Conservation (phyloP, 1,140 invertebrate genomes). For the Heliconius hewitsoni region DNA sequence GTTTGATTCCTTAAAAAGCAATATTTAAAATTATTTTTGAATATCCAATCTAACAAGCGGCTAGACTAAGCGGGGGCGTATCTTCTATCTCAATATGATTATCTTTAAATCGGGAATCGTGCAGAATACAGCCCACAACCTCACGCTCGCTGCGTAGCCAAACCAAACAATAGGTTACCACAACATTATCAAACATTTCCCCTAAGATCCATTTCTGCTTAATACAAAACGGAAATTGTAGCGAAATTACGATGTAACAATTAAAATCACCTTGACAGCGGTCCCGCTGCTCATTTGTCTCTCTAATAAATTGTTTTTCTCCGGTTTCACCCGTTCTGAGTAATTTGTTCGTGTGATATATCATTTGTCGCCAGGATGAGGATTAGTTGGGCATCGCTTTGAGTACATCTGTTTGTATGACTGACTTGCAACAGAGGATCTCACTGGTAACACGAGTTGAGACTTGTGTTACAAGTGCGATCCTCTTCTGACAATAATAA, state of each 20-base stretch:
- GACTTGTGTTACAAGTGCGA: constrained; percentile 20
- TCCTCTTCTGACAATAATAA: constrained; percentile 22
- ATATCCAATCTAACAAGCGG: no score
- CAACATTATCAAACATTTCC: background rate
- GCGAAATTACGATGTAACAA: constrained; percentile 48
- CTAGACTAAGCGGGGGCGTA: no score
- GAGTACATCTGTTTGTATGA: constrained; percentile 54
- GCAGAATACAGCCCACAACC: no score
- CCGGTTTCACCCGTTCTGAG: constrained; percentile 56
- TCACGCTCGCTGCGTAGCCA: no score
- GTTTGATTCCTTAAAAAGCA: no score
- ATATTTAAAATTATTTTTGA: no score
- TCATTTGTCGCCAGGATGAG: constrained; percentile 56
- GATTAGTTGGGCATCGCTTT: constrained; percentile 55
- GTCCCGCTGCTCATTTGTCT: constrained; percentile 60
- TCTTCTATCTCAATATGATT: no score
- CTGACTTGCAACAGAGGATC: background rate
- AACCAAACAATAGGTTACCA: no score
- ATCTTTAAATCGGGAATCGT: no score
- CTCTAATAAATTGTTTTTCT: constrained; percentile 75
- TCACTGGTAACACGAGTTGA: constrained; percentile 3
- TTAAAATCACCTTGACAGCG: constrained; percentile 64
- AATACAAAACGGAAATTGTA: constrained; percentile 18
- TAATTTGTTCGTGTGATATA: constrained; percentile 73
- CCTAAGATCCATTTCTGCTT: background rate